phyloP scores from a whole-genome alignment of 1,140 invertebrate genomes.

The Pogonus chalceus region DNA sequence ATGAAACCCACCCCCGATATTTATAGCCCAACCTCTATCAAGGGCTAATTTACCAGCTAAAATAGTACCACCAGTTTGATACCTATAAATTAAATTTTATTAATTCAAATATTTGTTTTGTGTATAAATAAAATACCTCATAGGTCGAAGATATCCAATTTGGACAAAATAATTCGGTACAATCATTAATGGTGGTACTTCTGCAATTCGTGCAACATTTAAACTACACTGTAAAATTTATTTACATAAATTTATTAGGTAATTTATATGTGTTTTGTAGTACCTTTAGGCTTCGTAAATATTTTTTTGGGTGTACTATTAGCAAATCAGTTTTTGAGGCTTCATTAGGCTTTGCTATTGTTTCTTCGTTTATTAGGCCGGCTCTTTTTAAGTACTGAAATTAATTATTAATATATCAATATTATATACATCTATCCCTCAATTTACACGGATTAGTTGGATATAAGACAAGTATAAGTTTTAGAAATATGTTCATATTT shows the following conservation, averaged over 20 bases:
- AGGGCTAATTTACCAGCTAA: conserved; percentile 69
- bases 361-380: conserved; percentile 41
- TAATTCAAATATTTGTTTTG: conserved; percentile 15
- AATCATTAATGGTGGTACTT: conserved; percentile 60
- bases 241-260: conserved; percentile 8
- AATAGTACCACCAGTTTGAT: conserved; percentile 74
- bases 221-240: conserved; percentile 54
- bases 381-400: conserved; percentile 48
- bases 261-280: conserved; percentile 9
- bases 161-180: conserved; percentile 73
- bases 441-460: too few species aligned
- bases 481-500: conserved; percentile 5
- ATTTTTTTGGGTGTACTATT: conserved; percentile 59
- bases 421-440: too few species aligned
- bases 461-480: conserved; percentile 5
- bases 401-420: conserved; percentile 17
- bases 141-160: conserved; percentile 60
- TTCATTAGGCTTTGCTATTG: conserved; percentile 54
- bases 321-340: conserved; percentile 57
- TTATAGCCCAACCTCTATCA: conserved; percentile 76
- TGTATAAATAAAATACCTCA: conserved; percentile 42
- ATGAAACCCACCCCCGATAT: conserved; percentile 83
- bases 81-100: conserved; percentile 38
- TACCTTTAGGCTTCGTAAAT: conserved; percentile 59
- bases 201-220: conserved; percentile 67